Percentiles rank a stretch among this genome's conserved stretches.
Conservation (phyloP, 2,797 vertebrate genomes). For the Sebastolobus altivelis region DNA sequence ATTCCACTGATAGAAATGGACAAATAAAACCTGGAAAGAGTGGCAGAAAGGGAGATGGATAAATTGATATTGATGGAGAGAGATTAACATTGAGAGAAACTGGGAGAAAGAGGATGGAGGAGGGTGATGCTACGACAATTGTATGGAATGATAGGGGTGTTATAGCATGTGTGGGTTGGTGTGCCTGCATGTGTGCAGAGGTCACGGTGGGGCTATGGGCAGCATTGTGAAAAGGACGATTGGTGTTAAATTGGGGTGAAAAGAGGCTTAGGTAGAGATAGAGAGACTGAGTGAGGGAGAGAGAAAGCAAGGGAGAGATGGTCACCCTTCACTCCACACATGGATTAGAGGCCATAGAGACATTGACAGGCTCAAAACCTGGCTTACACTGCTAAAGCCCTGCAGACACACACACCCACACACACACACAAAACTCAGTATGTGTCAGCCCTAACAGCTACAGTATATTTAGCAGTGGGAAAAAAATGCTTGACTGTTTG, state of each 20-base stretch:
- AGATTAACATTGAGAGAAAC: conserved; percentile 28
- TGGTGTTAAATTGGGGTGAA: conserved; percentile 85
- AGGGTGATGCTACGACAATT: conserved; percentile 5
- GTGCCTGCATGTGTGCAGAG: conserved; percentile 41
- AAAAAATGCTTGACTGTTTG: conserved; percentile 30
- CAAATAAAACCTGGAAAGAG: conserved; percentile 7
- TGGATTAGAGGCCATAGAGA: conserved; percentile 81
- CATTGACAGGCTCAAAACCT: conserved; percentile 72
- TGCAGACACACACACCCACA: conserved; percentile 34
- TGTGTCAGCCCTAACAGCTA: conserved; percentile 37
- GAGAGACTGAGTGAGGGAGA: conserved; percentile 56
- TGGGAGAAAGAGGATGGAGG: conserved; percentile 21
- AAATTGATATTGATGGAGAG: conserved; percentile 26
- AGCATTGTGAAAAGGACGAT: conserved; percentile 77
- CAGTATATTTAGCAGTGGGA: conserved; percentile 47
- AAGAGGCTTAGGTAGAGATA: conserved; percentile 75
- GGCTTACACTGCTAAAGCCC: conserved; percentile 69
- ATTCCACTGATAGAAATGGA: conserved; percentile 20
- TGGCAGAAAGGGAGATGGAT: neutral
- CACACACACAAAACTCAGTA: conserved; percentile 8
- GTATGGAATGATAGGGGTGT: neutral
- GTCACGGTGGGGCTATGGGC: conserved; percentile 48
- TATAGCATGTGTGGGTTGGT: conserved; percentile 18
- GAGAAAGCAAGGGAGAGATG: conserved; percentile 65
- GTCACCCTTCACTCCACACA: conserved; percentile 82